phyloP scores from a whole-genome alignment of 2,113 vertebrate species.

The Hyaena hyaena region DNA sequence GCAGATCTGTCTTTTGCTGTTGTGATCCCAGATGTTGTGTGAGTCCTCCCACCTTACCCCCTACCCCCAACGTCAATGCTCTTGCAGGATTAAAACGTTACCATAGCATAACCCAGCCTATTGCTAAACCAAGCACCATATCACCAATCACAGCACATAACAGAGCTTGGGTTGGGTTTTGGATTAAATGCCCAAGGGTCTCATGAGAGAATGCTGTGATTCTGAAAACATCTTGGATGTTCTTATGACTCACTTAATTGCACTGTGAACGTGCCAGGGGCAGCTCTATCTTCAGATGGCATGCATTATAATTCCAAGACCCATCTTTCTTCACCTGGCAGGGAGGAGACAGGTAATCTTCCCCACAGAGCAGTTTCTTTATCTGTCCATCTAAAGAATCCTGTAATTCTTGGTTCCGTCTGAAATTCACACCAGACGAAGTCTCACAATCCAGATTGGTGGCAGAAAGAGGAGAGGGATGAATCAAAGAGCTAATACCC shows the following conservation, averaged over 20 bases:
- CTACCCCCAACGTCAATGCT: not conserved
- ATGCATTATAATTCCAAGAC: not conserved
- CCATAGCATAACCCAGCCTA: not conserved
- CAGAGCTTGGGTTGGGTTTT: not conserved
- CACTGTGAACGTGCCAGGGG: accelerated
- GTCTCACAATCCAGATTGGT: not conserved
- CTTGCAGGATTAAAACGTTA: not conserved
- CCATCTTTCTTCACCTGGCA: not conserved
- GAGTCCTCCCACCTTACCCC: not conserved
- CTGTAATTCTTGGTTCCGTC: not conserved
- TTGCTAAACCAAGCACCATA: not conserved
- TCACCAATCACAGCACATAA: not conserved
- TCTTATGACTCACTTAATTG: not conserved
- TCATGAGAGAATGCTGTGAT: not conserved
- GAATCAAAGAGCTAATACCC: not conserved
- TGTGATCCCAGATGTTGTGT: not conserved
- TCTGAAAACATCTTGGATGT: not conserved
- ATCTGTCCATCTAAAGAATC: not conserved
- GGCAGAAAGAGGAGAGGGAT: not conserved
- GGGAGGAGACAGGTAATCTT: not conserved
- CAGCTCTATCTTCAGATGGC: not conserved
- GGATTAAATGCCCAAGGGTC: not conserved
- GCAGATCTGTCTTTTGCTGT: not conserved
- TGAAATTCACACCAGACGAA: not conserved
- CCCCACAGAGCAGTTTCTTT: not conserved